Evolutionary conservation across 2,113 vertebrate genomes (phyloP), one percentile per base, ranked within the genome.

Genomic region (Heterotis niloticus): DNA sequence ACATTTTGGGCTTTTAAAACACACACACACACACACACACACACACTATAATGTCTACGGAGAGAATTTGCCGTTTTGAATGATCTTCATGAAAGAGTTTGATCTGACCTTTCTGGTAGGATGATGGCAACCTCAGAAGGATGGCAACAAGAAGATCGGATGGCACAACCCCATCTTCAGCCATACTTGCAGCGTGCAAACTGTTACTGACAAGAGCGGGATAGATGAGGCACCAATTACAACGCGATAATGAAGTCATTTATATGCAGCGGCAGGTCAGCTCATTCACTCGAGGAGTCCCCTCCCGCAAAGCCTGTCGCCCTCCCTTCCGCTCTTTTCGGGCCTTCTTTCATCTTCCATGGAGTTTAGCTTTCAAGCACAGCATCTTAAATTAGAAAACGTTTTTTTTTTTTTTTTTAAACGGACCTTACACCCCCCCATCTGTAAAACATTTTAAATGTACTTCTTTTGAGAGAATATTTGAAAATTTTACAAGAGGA

Each of bases 161-260:
- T 57, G 57, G 64, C 29, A 68, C 34, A 24, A 5, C 0, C 56
- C 67, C 14, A 57, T 64, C 51, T 64, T 10, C 64, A 66, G 56
- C 62, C 60, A 57, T 74, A 57, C 71, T 4, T 74, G 18, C 54
- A 57, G 24, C 24, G 26, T 57, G 9, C n/a, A 14, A 28, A 34
- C 52, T 51, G 24, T 77, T 26, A 83, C 64, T 81, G 78, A 87
- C 85, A 70, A 81, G 70, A 82, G 29, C 75, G 51, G 77, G 54
- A 86, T 87, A 85, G 86, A 88, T 75, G 82, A 78, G 65, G 64
- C 52, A 34, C 66, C 82, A 81, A 87, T 80, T 76, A 69, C 29
- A 59, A 75, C 75, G 76, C 79, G 82, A 81, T 87, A 85, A 88
- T 87, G 82, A 86, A 77, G 83, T 86, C 17, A 90, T 91, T 90